These are phyloP conservation scores for Aleiodes alternator DNA, from an alignment of 2,888 invertebrate species.

Conservation along the genomic window DNA sequence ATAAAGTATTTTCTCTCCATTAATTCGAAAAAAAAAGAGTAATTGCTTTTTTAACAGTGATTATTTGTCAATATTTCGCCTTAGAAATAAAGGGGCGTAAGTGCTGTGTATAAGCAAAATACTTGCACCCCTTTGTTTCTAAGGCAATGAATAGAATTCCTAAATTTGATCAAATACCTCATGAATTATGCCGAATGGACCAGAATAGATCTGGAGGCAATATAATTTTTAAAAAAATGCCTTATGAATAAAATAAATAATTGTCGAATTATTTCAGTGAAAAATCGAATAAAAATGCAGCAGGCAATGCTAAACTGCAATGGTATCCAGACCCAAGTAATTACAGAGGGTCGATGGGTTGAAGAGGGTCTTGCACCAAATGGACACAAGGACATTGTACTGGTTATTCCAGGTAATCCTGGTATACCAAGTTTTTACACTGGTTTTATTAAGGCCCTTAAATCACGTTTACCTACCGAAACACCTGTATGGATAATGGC, in stretches of 20 bases:
- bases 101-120: too few species aligned
- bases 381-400: constrained; percentile 80
- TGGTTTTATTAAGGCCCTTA: constrained; percentile 82
- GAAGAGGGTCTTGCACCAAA: constrained; percentile 79
- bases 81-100: too few species aligned
- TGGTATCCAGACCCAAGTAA: constrained; percentile 83
- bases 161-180: neutral
- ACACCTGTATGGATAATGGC: constrained; percentile 89
- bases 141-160: neutral
- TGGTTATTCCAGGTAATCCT: constrained; percentile 92
- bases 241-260: neutral
- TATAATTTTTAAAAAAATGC: too few species aligned
- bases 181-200: too few species aligned
- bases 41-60: too few species aligned
- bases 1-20: neutral
- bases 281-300: constrained; percentile 69
- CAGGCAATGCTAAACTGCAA: constrained; percentile 78
- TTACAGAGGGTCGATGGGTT: constrained; percentile 84
- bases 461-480: constrained; percentile 78
- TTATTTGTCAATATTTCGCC: too few species aligned
- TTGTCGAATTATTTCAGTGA: neutral
- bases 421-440: constrained; percentile 89
- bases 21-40: too few species aligned
- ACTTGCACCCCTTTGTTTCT: too few species aligned
- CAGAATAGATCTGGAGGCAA: too few species aligned